Percentiles rank a stretch among this genome's conserved stretches.
Conservation (phyloP, 1,140 invertebrate genomes). For the Gonatopus flavifemur region DNA sequence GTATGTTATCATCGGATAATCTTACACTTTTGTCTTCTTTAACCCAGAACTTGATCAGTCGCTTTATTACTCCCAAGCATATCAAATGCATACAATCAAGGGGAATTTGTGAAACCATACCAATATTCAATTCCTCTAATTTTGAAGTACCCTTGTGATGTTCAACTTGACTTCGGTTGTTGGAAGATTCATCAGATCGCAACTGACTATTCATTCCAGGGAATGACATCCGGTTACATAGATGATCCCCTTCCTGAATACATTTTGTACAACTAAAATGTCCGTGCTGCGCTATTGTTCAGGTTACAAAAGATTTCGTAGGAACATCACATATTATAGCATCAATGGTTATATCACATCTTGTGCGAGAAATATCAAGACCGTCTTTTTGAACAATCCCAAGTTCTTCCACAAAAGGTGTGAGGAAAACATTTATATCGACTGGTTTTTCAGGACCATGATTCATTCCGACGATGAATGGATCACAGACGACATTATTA, state of each 20-base stretch:
- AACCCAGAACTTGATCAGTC: conserved; percentile 35
- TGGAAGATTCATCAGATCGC: conserved; percentile 31
- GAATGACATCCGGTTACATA: conserved; percentile 19
- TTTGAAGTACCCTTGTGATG: conserved; percentile 19
- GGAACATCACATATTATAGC: too few species aligned
- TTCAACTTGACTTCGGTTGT: conserved; percentile 18
- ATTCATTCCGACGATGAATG: too few species aligned
- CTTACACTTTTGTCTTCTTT: conserved; percentile 21
- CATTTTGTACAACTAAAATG: conserved; percentile 45
- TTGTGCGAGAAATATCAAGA: too few species aligned
- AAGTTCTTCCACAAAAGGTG: too few species aligned
- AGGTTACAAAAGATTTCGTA: conserved; percentile 40
- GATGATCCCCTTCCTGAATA: conserved; percentile 24
- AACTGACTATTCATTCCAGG: conserved; percentile 8
- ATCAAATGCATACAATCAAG: conserved; percentile 43
- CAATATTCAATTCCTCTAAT: conserved; percentile 13
- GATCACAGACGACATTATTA: too few species aligned
- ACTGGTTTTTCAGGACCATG: too few species aligned
- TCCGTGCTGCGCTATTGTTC: conserved; percentile 40
- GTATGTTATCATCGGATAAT: not conserved
- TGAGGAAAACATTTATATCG: too few species aligned
- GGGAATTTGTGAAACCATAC: conserved; percentile 33
- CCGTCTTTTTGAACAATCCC: too few species aligned
- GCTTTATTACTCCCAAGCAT: conserved; percentile 36
- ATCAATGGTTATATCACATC: too few species aligned